These are phyloP conservation scores for Eretmochelys imbricata DNA, from an alignment of 2,113 vertebrate genomes.

Conservation along the genomic window DNA sequence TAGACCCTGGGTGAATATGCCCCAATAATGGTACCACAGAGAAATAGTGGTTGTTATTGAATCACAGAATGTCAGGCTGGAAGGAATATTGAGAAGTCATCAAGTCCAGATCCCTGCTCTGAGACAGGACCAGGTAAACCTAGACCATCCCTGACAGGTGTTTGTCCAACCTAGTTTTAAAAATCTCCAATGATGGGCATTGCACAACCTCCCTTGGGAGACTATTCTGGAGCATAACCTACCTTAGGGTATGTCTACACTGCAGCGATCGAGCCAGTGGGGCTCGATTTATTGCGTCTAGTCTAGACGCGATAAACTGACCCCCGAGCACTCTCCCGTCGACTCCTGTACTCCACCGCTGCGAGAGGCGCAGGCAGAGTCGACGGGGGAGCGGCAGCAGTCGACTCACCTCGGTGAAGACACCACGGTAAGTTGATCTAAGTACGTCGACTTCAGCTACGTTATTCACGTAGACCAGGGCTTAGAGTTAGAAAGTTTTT, in stretches of 20 bases:
- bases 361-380: too few relatives aligned
- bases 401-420: too few relatives aligned
- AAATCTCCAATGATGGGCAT: neutral
- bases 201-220: neutral
- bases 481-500: neutral
- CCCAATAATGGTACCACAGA: neutral
- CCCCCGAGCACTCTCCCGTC: too few relatives aligned
- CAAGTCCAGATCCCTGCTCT: neutral
- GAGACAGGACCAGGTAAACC: neutral
- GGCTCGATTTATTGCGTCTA: too few relatives aligned
- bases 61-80: neutral
- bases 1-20: neutral
- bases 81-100: neutral
- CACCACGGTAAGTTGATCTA: too few relatives aligned
- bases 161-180: neutral
- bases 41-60: neutral
- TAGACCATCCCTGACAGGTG: neutral
- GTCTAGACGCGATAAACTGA: too few relatives aligned
- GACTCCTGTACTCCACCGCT: too few relatives aligned
- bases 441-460: too few relatives aligned
- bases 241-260: too few relatives aligned
- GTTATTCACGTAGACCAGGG: too few relatives aligned
- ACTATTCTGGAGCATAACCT: neutral
- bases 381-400: too few relatives aligned
- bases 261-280: too few relatives aligned